phyloP scores from a whole-genome alignment of 2,888 invertebrate genomes.

The Arenicola marina region DNA sequence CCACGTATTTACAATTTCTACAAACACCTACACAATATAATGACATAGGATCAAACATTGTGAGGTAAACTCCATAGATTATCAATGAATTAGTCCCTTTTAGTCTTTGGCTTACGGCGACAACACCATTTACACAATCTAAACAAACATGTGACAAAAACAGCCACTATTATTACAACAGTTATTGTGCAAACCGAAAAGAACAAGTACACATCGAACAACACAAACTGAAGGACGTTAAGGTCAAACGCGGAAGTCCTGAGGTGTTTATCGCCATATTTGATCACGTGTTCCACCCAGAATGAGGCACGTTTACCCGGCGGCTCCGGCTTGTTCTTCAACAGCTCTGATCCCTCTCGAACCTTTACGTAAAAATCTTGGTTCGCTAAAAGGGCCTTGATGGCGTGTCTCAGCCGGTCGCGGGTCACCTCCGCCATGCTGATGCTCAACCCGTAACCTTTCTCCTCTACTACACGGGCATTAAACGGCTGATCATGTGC shows the following conservation, averaged over 20 bases:
- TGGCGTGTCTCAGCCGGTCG: background rate
- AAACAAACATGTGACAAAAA: no score
- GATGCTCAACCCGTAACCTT: background rate
- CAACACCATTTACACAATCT: no score
- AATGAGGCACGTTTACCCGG: background rate
- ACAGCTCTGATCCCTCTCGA: background rate
- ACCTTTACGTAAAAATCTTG: background rate
- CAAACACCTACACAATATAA: no score
- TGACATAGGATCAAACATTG: no score
- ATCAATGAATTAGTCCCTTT: no score
- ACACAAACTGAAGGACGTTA: background rate
- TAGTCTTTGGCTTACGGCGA: no score
- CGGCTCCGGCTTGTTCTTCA: background rate
- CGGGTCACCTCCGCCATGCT: background rate
- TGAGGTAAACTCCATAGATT: no score
- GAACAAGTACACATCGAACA: background rate
- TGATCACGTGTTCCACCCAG: background rate
- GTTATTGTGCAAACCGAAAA: no score
- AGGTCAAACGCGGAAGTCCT: background rate
- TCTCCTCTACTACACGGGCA: background rate
- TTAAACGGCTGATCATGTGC: background rate
- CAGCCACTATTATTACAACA: no score
- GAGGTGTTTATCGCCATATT: background rate
- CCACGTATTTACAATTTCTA: no score
- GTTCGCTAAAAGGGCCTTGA: background rate